Percentiles rank a stretch among this genome's conserved stretches.
These are phyloP conservation scores for Phrynosoma blainvillii DNA, from an alignment of 2,113 vertebrate species.

Conservation along the genomic window DNA sequence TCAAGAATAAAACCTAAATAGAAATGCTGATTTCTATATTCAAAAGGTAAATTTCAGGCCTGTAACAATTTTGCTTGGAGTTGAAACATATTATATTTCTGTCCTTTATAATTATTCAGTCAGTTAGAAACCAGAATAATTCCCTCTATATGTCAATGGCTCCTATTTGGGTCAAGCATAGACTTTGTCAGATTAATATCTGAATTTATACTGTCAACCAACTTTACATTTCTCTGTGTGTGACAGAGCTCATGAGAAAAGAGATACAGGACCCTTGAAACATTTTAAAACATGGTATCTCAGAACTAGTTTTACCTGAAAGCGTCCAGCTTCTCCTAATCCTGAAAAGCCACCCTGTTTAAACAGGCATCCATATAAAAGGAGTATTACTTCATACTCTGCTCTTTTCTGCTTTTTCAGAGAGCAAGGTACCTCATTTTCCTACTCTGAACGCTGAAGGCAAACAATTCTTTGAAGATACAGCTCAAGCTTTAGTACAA, in stretches of 20 bases:
- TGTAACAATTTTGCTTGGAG: background rate
- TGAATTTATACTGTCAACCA: constrained; percentile 24
- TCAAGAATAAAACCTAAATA: background rate
- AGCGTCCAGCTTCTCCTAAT: constrained; percentile 45
- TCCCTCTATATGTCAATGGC: constrained; percentile 30
- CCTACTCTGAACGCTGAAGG: constrained; percentile 23
- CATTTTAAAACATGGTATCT: background rate
- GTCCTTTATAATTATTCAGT: constrained; percentile 9
- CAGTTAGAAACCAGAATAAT: constrained; percentile 32
- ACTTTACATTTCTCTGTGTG: constrained; percentile 7
- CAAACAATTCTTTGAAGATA: constrained; percentile 27
- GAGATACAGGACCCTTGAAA: constrained; percentile 17
- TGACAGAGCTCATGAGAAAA: constrained; percentile 48
- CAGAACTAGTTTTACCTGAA: constrained; percentile 25
- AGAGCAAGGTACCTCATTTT: constrained; percentile 17
- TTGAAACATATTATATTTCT: constrained; percentile 1
- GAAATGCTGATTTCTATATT: background rate
- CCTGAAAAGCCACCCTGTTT: background rate
- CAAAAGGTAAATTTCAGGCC: constrained; percentile 9
- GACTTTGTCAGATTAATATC: background rate
- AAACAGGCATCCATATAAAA: constrained; percentile 22
- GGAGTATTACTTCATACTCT: fast-evolving
- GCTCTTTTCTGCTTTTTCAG: background rate
- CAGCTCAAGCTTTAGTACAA: constrained; percentile 17
- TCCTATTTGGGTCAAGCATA: constrained; percentile 43